phyloP scores from a whole-genome alignment of 2,113 vertebrate genomes.

The Erythrocercus mccallii region DNA sequence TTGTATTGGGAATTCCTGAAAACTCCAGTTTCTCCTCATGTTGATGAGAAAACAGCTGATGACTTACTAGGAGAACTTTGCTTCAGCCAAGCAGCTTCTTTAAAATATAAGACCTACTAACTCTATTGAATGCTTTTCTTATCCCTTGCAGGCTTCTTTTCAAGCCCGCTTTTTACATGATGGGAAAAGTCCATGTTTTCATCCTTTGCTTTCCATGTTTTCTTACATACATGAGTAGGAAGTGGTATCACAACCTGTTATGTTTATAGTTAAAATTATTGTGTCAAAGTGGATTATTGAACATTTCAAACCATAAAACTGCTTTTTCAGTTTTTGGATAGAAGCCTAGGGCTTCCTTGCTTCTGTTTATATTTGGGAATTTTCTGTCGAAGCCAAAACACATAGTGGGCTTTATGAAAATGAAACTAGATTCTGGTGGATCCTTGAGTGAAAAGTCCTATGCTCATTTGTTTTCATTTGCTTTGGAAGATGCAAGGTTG shows the following conservation, averaged over 20 bases:
- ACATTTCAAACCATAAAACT: neutral
- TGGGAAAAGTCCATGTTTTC: neutral
- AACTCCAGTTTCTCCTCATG: neutral
- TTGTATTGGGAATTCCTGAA: neutral
- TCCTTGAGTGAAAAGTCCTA: neutral
- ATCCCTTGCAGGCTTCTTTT: neutral
- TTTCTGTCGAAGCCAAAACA: neutral
- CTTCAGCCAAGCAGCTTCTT: neutral
- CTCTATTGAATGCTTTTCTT: neutral
- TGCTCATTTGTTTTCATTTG: neutral
- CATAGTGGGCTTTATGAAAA: neutral
- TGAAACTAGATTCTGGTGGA: neutral
- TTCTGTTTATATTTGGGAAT: neutral
- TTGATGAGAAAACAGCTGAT: neutral
- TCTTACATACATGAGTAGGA: neutral
- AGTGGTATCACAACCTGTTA: neutral
- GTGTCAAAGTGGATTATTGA: neutral
- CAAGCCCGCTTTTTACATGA: neutral
- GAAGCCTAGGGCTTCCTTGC: neutral
- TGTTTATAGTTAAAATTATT: neutral
- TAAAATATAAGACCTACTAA: neutral
- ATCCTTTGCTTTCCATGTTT: neutral
- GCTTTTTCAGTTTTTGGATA: neutral
- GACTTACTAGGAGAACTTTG: neutral
- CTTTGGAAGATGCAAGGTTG: neutral